These are phyloP conservation scores for Etheostoma cragini DNA, from an alignment of 2,113 vertebrate species.

Conservation along the genomic window DNA sequence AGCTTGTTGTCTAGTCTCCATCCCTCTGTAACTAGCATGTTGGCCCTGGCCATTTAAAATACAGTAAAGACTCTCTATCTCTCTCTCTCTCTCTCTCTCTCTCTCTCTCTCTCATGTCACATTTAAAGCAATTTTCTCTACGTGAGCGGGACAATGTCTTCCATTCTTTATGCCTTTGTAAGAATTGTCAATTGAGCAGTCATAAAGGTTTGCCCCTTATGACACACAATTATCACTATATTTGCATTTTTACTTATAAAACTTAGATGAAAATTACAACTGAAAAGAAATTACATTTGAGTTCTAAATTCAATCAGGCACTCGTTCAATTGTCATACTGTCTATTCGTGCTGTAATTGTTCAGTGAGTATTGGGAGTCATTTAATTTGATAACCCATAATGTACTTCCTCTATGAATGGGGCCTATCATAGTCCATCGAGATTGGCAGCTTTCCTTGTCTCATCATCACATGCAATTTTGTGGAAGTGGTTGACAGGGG, in stretches of 20 bases:
- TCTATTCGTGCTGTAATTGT: constrained; percentile 24
- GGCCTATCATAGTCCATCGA: constrained; percentile 1
- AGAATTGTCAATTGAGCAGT: constrained; percentile 25
- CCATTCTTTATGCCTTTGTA: constrained; percentile 18
- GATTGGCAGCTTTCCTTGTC: constrained; percentile 1
- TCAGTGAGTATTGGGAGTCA: constrained; percentile 16
- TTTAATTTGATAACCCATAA: constrained; percentile 49
- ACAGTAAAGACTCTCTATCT: constrained; percentile 42
- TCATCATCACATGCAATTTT: background rate
- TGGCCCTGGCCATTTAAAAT: constrained; percentile 22
- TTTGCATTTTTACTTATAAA: constrained; percentile 43
- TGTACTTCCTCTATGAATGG: constrained; percentile 25
- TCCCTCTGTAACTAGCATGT: constrained; percentile 7
- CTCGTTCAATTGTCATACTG: constrained; percentile 16
- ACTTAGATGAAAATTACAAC: constrained; percentile 35
- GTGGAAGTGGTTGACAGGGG: too few species aligned
- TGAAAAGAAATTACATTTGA: constrained; percentile 39
- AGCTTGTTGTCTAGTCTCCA: background rate
- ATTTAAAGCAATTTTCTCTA: constrained; percentile 42
- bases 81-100: constrained; percentile 23
- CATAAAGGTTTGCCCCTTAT: constrained; percentile 34
- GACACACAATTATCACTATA: constrained; percentile 16
- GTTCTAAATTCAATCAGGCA: constrained; percentile 49
- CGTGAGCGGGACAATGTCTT: constrained; percentile 26
- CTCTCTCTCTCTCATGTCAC: constrained; percentile 49